phyloP scores from a whole-genome alignment of 2,888 invertebrate species.

The Athalia cordata region DNA sequence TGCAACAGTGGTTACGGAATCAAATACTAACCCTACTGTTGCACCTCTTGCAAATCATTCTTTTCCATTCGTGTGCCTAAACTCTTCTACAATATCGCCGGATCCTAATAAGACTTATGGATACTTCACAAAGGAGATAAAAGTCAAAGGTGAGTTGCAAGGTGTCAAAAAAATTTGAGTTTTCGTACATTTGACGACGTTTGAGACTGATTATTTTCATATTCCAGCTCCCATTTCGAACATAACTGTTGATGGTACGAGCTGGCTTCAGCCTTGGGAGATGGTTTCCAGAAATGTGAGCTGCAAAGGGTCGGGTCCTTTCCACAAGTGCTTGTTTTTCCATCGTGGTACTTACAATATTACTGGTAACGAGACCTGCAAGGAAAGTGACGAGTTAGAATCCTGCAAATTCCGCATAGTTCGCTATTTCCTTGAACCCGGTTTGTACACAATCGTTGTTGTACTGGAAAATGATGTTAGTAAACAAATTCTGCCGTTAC shows the following conservation, averaged over 20 bases:
- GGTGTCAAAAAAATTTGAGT: slow-evolving; percentile 3
- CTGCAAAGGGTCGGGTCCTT: slow-evolving; percentile 86
- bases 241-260: slow-evolving; percentile 83
- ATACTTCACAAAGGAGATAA: slow-evolving; percentile 80
- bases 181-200: neutral
- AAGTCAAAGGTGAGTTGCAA: slow-evolving; percentile 79
- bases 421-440: slow-evolving; percentile 83
- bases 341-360: slow-evolving; percentile 81
- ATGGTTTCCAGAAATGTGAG: slow-evolving; percentile 82
- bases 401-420: slow-evolving; percentile 79
- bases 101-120: slow-evolving; percentile 84
- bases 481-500: slow-evolving; percentile 81
- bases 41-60: slow-evolving; percentile 60
- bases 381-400: slow-evolving; percentile 65
- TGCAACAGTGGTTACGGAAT: slow-evolving; percentile 43
- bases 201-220: slow-evolving; percentile 41
- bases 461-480: slow-evolving; percentile 87
- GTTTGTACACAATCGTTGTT: slow-evolving; percentile 85
- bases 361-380: slow-evolving; percentile 87
- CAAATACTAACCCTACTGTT: slow-evolving; percentile 42
- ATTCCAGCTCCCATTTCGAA: slow-evolving; percentile 82
- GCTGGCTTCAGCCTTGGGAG: slow-evolving; percentile 90
- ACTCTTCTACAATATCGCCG: slow-evolving; percentile 78
- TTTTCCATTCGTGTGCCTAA: slow-evolving; percentile 77
- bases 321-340: slow-evolving; percentile 82